These are phyloP conservation scores for Yponomeuta malinellus DNA, from an alignment of 2,888 invertebrate species.

Conservation along the genomic window DNA sequence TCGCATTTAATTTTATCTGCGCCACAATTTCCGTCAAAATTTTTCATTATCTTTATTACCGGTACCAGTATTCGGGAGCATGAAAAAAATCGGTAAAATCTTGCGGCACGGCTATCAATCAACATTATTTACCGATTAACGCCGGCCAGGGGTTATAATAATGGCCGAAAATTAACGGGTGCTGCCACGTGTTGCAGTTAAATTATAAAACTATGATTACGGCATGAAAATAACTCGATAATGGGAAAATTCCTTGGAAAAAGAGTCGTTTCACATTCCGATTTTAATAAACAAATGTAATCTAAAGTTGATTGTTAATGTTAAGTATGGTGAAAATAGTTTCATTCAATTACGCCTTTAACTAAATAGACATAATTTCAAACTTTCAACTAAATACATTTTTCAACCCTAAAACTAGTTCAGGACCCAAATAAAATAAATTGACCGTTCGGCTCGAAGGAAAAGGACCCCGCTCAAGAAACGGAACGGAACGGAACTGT, in stretches of 20 bases:
- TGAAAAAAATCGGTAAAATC: slow-evolving; percentile 50
- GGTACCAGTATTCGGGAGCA: slow-evolving; percentile 16
- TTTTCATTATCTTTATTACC: slow-evolving; percentile 18
- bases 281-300: too few relatives aligned
- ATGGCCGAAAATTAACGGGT: slow-evolving; percentile 51
- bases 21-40: slow-evolving; percentile 6
- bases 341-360: too few relatives aligned
- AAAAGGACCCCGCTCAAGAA: too few relatives aligned
- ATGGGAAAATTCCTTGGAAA: neutral
- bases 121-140: slow-evolving; percentile 59
- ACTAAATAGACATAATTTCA: too few relatives aligned
- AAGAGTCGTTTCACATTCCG: neutral
- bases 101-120: slow-evolving; percentile 52
- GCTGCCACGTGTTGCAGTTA: slow-evolving; percentile 36
- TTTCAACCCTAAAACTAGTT: too few relatives aligned
- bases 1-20: too few relatives aligned
- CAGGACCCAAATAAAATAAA: too few relatives aligned
- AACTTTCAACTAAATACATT: too few relatives aligned
- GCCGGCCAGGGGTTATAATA: slow-evolving; percentile 38
- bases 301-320: too few relatives aligned
- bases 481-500: too few relatives aligned
- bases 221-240: slow-evolving; percentile 37
- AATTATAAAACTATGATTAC: slow-evolving; percentile 41
- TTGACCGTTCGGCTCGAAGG: too few relatives aligned
- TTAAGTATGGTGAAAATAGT: too few relatives aligned